phyloP scores from a whole-genome alignment of 1,140 invertebrate genomes.

The Trialeurodes vaporariorum region DNA sequence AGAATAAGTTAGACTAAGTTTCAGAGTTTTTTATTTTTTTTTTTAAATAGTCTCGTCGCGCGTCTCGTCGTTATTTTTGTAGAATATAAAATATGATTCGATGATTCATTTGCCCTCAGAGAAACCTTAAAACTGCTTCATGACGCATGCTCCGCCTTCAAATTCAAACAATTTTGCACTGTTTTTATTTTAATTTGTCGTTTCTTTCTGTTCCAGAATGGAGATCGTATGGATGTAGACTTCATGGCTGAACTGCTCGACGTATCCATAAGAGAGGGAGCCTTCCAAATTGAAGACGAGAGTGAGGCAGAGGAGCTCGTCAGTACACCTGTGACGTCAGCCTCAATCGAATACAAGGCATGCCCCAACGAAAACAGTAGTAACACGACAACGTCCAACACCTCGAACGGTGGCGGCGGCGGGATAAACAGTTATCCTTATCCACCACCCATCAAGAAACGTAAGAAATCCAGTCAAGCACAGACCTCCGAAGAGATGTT shows the following conservation, averaged over 20 bases:
- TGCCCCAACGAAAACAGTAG: not conserved
- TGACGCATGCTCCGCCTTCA: too few species aligned
- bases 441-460: not conserved
- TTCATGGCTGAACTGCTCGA: not conserved
- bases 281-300: not conserved
- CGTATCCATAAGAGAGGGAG: not conserved
- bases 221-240: not conserved
- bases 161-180: too few species aligned
- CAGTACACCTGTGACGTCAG: not conserved
- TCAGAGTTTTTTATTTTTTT: too few species aligned
- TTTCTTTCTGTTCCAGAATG: not conserved
- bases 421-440: not conserved
- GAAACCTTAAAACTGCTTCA: too few species aligned
- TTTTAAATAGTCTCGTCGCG: too few species aligned
- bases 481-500: not conserved
- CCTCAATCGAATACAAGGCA: not conserved
- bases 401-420: not conserved
- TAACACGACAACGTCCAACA: too few species aligned
- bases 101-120: too few species aligned
- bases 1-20: too few species aligned
- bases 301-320: not conserved
- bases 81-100: too few species aligned
- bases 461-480: not conserved
- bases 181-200: too few species aligned
- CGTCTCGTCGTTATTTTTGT: too few species aligned